Conservation (phyloP, 2,797 vertebrate species). For the Limnodromus scolopaceus region DNA sequence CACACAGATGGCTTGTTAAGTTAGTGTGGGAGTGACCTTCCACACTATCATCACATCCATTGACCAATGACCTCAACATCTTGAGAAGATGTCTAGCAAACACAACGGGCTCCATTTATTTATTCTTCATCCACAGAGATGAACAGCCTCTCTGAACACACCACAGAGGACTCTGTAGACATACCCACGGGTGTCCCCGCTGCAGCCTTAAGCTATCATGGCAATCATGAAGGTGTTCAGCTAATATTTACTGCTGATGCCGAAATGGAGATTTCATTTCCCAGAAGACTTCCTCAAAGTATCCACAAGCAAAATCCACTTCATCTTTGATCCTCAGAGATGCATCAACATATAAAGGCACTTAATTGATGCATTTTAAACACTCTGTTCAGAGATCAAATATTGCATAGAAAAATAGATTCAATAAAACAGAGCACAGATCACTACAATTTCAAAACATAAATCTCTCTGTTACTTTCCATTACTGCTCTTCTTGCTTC, state of each 20-base stretch:
- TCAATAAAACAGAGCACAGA: constrained; percentile 9
- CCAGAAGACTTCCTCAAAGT: background rate
- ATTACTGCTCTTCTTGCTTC: background rate
- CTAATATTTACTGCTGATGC: background rate
- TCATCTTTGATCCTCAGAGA: constrained; percentile 13
- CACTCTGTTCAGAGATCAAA: constrained; percentile 13
- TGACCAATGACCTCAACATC: background rate
- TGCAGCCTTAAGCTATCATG: background rate
- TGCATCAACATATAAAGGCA: constrained; percentile 32
- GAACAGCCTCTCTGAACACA: background rate
- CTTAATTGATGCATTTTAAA: constrained; percentile 55
- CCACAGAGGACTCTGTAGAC: background rate
- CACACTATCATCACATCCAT: background rate
- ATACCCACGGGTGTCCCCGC: background rate
- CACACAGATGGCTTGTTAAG: background rate
- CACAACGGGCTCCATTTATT: background rate
- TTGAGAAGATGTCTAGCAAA: background rate
- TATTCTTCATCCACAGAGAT: background rate
- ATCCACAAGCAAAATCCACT: constrained; percentile 5
- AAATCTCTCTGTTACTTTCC: background rate
- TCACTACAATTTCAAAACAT: constrained; percentile 1
- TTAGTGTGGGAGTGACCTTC: background rate
- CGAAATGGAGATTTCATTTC: background rate
- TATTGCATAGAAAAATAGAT: constrained; percentile 27
- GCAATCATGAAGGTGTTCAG: background rate